Base-by-base conservation (phyloP, 2,113 vertebrate species). In the Strigops habroptila region DNA sequence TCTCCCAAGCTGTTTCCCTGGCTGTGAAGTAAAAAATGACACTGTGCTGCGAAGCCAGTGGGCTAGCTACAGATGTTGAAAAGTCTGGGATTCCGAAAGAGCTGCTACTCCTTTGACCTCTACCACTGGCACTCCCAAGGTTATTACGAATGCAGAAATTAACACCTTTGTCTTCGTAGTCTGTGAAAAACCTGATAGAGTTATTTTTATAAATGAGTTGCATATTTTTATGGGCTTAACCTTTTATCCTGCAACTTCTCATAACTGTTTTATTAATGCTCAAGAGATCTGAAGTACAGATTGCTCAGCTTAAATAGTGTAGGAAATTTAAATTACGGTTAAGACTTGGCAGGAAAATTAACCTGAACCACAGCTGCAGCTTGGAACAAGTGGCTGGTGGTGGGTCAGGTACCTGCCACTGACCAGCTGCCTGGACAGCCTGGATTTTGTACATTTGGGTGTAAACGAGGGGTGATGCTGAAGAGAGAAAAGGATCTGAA, bases 141-240 rank as follows among this genome's bases (percentile, higher is more conserved):
- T 90, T 64, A 76, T 91, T 92, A 62, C 28, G 37, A 57, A 84
- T 79, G 70, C 44, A 89, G 62, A 91, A 91, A 95, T 91, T 85
- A 80, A 35, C 21, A 85, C 67, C 49, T 84, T 62, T 79, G 49
- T 89, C 77, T 71, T 93, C 73, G 69, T 21, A 82, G 70, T 64
- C 84, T 94, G 62, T 63, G 59, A 89, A 93, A 90, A 96, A 94
- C n/a, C 41, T 69, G 79, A 93, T 87, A 44, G 88, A 94, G 46
- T 95, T 97, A 96, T 97, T 96, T 96, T 96, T 94, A 79, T 92
- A 92, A 94, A 93, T 65, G 86, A 63, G 70, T 93, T 92, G 88
- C 67, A 51, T 86, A 92, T 92, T 96, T 96, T 97, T 95, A 96
- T 83, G 84, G 44, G 57, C 49, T 96, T 96, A 94, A 96, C 81